Evolutionary conservation across 2,888 invertebrate genomes (phyloP).

Genomic region (Schizaphis graminum): DNA sequence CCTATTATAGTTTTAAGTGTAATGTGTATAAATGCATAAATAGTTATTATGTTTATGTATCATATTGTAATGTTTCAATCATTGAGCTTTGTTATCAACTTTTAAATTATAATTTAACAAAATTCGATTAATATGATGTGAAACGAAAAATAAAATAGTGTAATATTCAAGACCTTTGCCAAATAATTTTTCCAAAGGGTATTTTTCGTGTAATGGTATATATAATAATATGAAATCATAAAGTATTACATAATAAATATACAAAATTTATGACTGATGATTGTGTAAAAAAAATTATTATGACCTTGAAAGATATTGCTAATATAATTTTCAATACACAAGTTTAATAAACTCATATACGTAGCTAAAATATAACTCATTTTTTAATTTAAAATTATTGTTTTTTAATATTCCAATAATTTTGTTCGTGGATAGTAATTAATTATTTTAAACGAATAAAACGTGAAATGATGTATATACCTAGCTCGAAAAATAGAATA

Average conservation of each 20-base stretch:
- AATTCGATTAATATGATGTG: neutral
- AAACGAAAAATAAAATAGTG: neutral
- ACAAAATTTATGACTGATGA: neutral
- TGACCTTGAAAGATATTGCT: neutral
- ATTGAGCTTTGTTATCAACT: neutral
- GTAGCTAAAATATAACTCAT: neutral
- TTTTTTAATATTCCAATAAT: neutral
- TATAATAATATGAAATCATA: neutral
- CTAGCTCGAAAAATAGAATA: neutral
- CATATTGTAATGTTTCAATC: neutral
- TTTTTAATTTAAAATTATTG: neutral
- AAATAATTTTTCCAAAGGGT: neutral
- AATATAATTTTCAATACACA: neutral
- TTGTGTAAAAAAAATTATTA: neutral
- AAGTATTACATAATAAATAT: neutral
- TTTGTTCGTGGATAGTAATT: neutral
- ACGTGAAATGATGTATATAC: neutral
- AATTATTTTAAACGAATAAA: neutral
- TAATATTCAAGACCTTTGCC: neutral
- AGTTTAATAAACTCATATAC: neutral
- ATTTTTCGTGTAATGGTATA: neutral
- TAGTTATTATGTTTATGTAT: neutral
- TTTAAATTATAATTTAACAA: neutral
- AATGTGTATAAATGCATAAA: neutral
- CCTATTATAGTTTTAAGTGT: neutral